phyloP scores from a whole-genome alignment of 2,888 invertebrate genomes.

The Ichneumoninae sp. region DNA sequence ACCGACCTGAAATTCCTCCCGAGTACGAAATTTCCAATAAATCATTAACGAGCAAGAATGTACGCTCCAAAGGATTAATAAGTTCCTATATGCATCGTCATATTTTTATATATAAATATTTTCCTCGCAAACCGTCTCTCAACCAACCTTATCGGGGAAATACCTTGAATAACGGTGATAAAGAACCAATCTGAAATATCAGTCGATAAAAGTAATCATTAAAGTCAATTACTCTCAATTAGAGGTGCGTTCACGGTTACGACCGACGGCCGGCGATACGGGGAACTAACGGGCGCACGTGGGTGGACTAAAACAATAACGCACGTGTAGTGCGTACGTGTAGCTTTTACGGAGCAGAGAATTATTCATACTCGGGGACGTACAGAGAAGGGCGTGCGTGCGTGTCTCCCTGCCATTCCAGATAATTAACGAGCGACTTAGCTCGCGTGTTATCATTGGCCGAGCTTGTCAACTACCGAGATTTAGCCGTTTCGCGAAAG shows the following conservation, averaged over 20 bases:
- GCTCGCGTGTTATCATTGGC: constrained; percentile 21
- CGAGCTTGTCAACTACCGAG: constrained; percentile 38
- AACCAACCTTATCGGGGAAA: not conserved
- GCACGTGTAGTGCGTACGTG: constrained; percentile 19
- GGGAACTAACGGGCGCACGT: constrained; percentile 59
- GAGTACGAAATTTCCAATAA: too few species aligned
- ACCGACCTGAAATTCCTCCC: too few species aligned
- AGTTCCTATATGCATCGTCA: too few species aligned
- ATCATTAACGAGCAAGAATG: too few species aligned
- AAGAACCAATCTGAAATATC: constrained; percentile 13
- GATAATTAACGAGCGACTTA: constrained; percentile 65
- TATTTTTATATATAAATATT: too few species aligned
- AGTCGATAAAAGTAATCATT: constrained; percentile 52
- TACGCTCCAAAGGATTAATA: too few species aligned
- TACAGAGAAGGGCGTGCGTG: constrained; percentile 32
- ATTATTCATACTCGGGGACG: not conserved
- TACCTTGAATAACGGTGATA: not conserved
- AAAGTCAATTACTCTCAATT: constrained; percentile 65
- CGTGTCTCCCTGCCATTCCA: constrained; percentile 61
- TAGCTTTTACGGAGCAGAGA: not conserved
- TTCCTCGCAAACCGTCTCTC: not conserved
- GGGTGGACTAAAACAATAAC: constrained; percentile 67
- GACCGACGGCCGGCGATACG: constrained; percentile 39
- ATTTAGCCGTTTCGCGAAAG: not conserved
- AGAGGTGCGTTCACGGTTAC: constrained; percentile 58